These are phyloP conservation scores for Dascyllus trimaculatus DNA, from an alignment of 2,113 vertebrate genomes.

Conservation along the genomic window DNA sequence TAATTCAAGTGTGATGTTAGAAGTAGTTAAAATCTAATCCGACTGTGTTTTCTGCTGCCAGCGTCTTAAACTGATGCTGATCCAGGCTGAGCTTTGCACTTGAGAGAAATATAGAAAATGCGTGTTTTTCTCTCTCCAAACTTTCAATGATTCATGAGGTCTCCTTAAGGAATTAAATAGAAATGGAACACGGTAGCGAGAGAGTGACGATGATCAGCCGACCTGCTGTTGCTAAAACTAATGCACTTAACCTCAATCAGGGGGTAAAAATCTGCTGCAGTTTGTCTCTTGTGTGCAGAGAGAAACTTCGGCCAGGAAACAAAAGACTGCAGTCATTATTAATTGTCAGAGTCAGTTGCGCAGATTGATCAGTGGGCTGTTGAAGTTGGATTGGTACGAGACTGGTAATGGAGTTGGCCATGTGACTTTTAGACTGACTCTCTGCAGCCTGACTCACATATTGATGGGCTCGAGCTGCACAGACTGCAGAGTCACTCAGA, in stretches of 20 bases:
- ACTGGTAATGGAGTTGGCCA: constrained; percentile 68
- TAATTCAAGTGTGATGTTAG: constrained; percentile 55
- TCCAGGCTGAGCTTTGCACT: constrained; percentile 28
- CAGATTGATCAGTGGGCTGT: constrained; percentile 71
- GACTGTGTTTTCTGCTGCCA: constrained; percentile 44
- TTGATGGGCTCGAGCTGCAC: constrained; percentile 19
- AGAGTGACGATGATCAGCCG: not conserved
- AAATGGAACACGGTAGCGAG: not conserved
- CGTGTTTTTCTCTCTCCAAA: constrained; percentile 5
- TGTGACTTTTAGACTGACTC: constrained; percentile 8
- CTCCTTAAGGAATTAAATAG: not conserved
- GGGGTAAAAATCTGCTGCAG: not conserved
- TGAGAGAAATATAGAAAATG: constrained; percentile 37
- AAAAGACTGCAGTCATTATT: constrained; percentile 79
- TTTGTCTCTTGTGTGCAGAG: not conserved
- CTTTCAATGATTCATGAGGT: constrained; percentile 5
- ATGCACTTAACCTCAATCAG: not conserved
- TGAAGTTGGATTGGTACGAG: constrained; percentile 40
- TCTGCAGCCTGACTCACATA: constrained; percentile 48
- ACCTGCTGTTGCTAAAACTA: constrained; percentile 2
- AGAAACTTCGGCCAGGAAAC: constrained; percentile 56
- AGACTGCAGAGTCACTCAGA: constrained; percentile 6
- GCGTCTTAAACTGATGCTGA: constrained; percentile 45
- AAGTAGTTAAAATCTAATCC: constrained; percentile 73
- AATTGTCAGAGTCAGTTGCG: constrained; percentile 75